Conservation (phyloP, 1,140 invertebrate species). For the Cheumatopsyche charites region DNA sequence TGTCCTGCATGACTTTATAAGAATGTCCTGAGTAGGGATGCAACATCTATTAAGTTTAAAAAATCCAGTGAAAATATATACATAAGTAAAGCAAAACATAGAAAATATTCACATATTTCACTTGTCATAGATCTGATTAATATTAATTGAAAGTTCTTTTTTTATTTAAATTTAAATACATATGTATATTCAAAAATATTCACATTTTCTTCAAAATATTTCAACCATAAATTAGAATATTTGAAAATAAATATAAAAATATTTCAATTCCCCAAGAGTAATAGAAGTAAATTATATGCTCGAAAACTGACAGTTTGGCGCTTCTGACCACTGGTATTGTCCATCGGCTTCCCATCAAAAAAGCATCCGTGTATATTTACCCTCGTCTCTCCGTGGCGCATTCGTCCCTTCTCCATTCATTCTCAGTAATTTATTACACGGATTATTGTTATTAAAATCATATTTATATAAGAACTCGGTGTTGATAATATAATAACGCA, state of each 20-base stretch:
- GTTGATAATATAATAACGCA: constrained; percentile 40
- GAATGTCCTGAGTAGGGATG: constrained; percentile 33
- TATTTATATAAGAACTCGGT: constrained; percentile 43
- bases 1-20: constrained; percentile 42
- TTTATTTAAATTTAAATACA: too few species aligned
- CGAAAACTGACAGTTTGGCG: background rate
- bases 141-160: too few species aligned
- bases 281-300: background rate
- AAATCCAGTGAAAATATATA: too few species aligned
- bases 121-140: too few species aligned
- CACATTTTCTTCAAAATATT: too few species aligned
- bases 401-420: constrained; percentile 10
- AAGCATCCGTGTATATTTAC: constrained; percentile 27
- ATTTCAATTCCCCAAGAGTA: background rate
- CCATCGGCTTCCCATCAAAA: constrained; percentile 30
- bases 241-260: background rate
- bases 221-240: too few species aligned
- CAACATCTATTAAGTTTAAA: constrained; percentile 1
- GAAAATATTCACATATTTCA: too few species aligned
- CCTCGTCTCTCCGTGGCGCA: background rate
- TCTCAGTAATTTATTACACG: constrained; percentile 41
- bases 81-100: too few species aligned
- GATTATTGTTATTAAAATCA: constrained; percentile 45
- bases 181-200: too few species aligned
- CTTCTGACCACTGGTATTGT: background rate